Base-by-base conservation (phyloP, 2,113 vertebrate genomes). In the Poecile atricapillus region DNA sequence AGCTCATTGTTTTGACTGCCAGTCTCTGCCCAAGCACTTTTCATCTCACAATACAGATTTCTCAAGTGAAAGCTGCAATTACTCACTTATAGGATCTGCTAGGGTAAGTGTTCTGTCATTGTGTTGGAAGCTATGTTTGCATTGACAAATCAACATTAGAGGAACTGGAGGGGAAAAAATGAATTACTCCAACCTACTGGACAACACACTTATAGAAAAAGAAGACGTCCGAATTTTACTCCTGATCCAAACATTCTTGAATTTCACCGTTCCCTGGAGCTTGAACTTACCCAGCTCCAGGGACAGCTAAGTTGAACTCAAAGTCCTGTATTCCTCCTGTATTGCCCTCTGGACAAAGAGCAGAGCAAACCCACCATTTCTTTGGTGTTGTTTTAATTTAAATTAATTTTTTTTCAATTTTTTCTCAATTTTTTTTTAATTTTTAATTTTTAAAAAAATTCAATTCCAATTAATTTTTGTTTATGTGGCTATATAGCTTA, bases 141-240 rank as follows among this genome's bases (percentile, higher is more conserved):
- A 69, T 12, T 65, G 22, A 43, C 11, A 86, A 79, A 71, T 79
- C 64, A 75, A 13, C 22, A 5, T 59, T 47, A 70, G 10, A 21
- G 28, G 33, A 8, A 25, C 21, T 68, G 49, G 16, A 63, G 30
- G 15, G 30, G 13, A 37, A 87, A 79, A 82, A 82, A 46, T 30
- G 0, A 47, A 47, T 37, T 0, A 15, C 13, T 69, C 10, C 44
- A 62, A 74, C 24, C 22, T 41, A 33, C 10, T 19, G 60, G 17
- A 46, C n/a, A 67, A 62, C 56, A 24, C 22, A 21, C 4, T 78
- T 64, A 5, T 0, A 23, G 1, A 4, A 37, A 62, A 90, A 65
- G 46, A 50, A 37, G 22, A 18, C 7, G 52, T 30, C 37, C 44
- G 30, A 69, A 19, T 33, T 94, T 75, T 25, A 24, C 76, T 92